Evolutionary conservation across 1,140 invertebrate genomes (phyloP).

Genomic region (Drosophila leontia): DNA sequence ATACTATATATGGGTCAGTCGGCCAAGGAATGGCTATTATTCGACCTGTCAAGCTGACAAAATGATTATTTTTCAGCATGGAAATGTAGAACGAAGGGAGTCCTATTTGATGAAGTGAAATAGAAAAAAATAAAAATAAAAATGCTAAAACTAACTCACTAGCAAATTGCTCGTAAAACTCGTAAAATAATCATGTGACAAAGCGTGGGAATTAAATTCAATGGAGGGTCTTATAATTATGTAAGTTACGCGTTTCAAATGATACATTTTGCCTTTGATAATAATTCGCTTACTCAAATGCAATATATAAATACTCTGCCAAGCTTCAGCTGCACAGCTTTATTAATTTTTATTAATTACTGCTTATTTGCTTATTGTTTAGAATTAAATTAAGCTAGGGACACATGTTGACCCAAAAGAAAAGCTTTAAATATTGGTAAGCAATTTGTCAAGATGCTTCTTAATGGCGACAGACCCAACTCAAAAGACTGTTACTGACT

Average conservation of each 20-base stretch:
- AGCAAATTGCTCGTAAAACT: neutral
- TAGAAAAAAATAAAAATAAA: slow-evolving; percentile 4
- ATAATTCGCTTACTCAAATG: neutral
- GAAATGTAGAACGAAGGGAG: neutral
- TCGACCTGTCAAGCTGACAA: slow-evolving; percentile 24
- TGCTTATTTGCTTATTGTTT: neutral
- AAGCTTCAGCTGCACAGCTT: neutral
- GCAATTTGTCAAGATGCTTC: slow-evolving; percentile 25
- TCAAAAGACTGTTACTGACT: slow-evolving; percentile 17
- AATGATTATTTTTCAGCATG: slow-evolving; percentile 11
- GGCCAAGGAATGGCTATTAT: slow-evolving; percentile 32
- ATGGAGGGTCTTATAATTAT: neutral
- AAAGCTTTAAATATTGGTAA: slow-evolving; percentile 12
- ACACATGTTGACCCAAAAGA: neutral
- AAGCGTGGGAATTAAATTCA: neutral
- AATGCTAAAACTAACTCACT: slow-evolving; percentile 9
- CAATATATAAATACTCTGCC: neutral
- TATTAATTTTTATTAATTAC: too few species aligned
- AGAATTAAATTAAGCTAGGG: neutral
- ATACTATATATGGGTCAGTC: slow-evolving; percentile 27
- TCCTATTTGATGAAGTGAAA: slow-evolving; percentile 8
- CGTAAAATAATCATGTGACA: neutral
- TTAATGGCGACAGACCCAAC: slow-evolving; percentile 30
- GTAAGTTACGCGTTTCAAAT: neutral
- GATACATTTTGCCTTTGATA: neutral